Evolutionary conservation across 2,113 vertebrate genomes (phyloP), one percentile per base, ranked within the genome.

Genomic region (Vulpes ferrilata): DNA sequence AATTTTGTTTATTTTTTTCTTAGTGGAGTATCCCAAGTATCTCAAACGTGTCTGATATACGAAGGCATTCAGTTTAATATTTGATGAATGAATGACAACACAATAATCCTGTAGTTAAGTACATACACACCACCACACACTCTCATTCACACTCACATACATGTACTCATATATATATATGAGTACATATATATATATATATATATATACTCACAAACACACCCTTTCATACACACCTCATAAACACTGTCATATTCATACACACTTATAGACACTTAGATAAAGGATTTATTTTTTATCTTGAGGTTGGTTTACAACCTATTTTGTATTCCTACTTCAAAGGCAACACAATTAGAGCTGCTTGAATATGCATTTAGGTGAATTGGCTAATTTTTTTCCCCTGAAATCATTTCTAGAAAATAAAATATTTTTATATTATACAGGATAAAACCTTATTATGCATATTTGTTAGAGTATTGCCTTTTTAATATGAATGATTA

Each of bases 221-320:
- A 51, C 38, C 4, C 67, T n/a, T 53, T 69, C 17, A 53, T 6
- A 65, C 15, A 55, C 53, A n/a, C 13, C 11, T 74, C 76, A 95
- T 13, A 73, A 62, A 76, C 48, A 73, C 10, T 32, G 20, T 83
- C 35, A 76, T 35, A 43, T 83, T 30, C 17, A 84, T 64, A 32
- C 12, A 78, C 3, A 78, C 13, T 69, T 17, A 20, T 71, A 73
- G 12, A 91, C 23, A 55, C 23, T 76, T 19, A 71, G 9, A 20
- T 57, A 51, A 87, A 96, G 1, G 2, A 87, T 93, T 92, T 82
- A 38, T 71, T 95, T 78, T 69, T 80, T 43, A n/a, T 85, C 43
- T 69, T 65, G 35, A 95, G 16, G 2, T 82, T 92, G 55, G 25
- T 51, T 57, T 79, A 38, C 74, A 82, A 84, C 30, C 22, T 32